Conservation (phyloP, 2,888 invertebrate genomes). For the Altica lythri region DNA sequence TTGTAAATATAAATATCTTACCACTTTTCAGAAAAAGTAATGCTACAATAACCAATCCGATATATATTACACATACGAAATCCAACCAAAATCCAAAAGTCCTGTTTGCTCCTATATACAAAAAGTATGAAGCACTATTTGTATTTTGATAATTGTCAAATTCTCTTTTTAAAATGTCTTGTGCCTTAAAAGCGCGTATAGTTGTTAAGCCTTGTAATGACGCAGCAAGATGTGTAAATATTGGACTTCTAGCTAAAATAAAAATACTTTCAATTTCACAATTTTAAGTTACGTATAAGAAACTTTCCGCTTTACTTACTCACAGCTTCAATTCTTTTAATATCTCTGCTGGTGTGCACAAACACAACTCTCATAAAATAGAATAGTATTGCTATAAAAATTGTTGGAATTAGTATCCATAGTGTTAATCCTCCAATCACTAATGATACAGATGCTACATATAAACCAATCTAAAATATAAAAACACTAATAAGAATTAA, state of each 20-base stretch:
- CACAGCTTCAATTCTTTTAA: slow-evolving; percentile 72
- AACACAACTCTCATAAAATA: slow-evolving; percentile 70
- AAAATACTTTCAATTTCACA: too few species aligned
- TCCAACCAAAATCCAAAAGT: slow-evolving; percentile 75
- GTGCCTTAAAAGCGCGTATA: slow-evolving; percentile 72
- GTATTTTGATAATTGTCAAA: slow-evolving; percentile 67
- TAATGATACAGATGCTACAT: slow-evolving; percentile 50
- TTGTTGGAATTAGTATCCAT: slow-evolving; percentile 70
- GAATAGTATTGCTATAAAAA: slow-evolving; percentile 68
- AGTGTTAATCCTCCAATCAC: slow-evolving; percentile 75
- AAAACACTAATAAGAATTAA: too few species aligned
- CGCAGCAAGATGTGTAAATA: slow-evolving; percentile 75
- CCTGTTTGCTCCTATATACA: slow-evolving; percentile 65
- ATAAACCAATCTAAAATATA: slow-evolving; percentile 42
- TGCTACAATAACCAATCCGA: slow-evolving; percentile 65
- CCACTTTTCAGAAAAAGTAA: slow-evolving; percentile 66
- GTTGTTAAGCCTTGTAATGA: slow-evolving; percentile 77
- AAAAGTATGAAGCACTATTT: slow-evolving; percentile 75
- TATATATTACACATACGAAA: slow-evolving; percentile 67
- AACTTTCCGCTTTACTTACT: slow-evolving; percentile 65
- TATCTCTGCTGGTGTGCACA: slow-evolving; percentile 72
- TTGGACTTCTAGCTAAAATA: slow-evolving; percentile 74
- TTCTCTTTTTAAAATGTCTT: slow-evolving; percentile 64
- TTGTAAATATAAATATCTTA: too few species aligned
- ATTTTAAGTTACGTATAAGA: too few species aligned